Evolutionary conservation across 2,888 invertebrate species (phyloP), one percentile per base, ranked within the genome.

Genomic region (Dynastes grantii): DNA sequence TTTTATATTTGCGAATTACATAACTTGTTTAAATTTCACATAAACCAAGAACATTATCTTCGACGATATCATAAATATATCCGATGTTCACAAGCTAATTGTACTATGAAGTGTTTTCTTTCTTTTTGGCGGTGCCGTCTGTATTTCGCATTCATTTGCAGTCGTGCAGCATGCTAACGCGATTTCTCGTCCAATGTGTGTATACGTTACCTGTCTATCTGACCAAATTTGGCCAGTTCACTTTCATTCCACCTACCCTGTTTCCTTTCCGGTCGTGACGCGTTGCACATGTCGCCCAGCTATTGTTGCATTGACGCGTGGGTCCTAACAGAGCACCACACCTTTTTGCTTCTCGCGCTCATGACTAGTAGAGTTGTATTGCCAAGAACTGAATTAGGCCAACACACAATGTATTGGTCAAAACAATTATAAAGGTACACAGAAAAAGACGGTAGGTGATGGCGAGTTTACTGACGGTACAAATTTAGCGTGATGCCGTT

Each of bases 191-290:
- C 68, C 49, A 29, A 53, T 65, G 13, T 65, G 5, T 27, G 22
- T 64, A 61, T 53, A 49, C 58, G 61, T 61, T 76, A 70, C 22
- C 61, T 61, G 61, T 68, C 53, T 68, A 79, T 68, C 78, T 71
- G 70, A 68, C 81, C 80, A 80, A 81, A 81, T 81, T 81, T 81
- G 80, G 81, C 49, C 76, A 76, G 76, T 76, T 76, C 79, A 79
- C 81, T 80, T 81, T 81, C 79, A 76, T 80, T 64, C 77, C 80
- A 71, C 78, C 76, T 76, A 78, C 76, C 71, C 61, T 61, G 40
- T 61, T 75, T 61, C 45, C 73, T 61, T 75, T 75, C 61, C 77
- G 37, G 77, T 58, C 51, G 58, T 61, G 68, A 67, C 68, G 76
- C 29, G 68, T 49, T 63, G 77, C 77, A 68, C 77, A 77, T 68